These are phyloP conservation scores for Scomber scombrus DNA, from an alignment of 2,113 vertebrate genomes.

Conservation along the genomic window DNA sequence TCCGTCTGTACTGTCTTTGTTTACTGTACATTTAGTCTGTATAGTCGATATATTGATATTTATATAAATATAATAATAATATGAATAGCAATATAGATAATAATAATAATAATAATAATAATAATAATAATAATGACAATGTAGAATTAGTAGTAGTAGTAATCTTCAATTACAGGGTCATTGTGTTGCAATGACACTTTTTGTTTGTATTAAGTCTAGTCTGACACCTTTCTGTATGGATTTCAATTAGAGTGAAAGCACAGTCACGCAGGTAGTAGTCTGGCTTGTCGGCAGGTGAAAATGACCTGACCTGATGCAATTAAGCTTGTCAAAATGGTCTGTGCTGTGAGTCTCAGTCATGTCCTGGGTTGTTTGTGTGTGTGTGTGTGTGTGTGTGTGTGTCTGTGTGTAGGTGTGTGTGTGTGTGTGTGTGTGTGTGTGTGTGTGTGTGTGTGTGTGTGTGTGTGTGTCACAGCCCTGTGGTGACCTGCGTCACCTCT, in stretches of 20 bases:
- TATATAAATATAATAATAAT: not conserved
- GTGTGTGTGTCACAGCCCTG: slow-evolving; percentile 73
- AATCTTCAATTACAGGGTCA: not conserved
- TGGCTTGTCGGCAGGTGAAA: not conserved
- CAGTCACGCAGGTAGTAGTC: slow-evolving; percentile 19
- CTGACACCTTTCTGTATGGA: not conserved
- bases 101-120: too few relatives aligned
- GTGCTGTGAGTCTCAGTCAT: not conserved
- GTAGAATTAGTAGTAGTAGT: too few relatives aligned
- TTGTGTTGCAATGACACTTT: not conserved
- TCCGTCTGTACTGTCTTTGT: not conserved
- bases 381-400: not conserved
- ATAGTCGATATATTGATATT: not conserved
- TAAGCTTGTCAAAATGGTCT: slow-evolving; percentile 7
- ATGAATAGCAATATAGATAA: too few relatives aligned
- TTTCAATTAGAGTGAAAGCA: slow-evolving; percentile 16
- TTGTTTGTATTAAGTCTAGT: not conserved
- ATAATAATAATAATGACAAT: too few relatives aligned
- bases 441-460: slow-evolving; percentile 10
- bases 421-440: slow-evolving; percentile 10
- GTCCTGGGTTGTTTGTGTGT: not conserved
- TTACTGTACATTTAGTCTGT: not conserved
- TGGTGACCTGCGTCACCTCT: slow-evolving; percentile 87
- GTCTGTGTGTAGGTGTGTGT: slow-evolving; percentile 6
- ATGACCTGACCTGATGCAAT: slow-evolving; percentile 1